Percentiles rank a stretch among this genome's conserved stretches.
These are phyloP conservation scores for Bovichtus diacanthus DNA, from an alignment of 2,797 vertebrate species.

Conservation along the genomic window DNA sequence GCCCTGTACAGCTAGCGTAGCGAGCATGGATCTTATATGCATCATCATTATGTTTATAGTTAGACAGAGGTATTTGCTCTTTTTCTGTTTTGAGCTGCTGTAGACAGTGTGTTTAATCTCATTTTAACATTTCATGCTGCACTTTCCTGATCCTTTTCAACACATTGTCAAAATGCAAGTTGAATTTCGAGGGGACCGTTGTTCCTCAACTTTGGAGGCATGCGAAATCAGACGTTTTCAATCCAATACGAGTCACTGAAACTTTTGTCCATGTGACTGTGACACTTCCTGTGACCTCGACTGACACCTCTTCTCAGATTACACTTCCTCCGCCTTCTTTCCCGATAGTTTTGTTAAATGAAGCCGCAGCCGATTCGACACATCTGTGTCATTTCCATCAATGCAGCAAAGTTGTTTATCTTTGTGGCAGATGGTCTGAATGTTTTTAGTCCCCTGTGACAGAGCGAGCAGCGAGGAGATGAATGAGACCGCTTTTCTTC, in stretches of 20 bases:
- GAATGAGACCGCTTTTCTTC: slow-evolving; percentile 41
- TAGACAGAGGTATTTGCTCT: too few relatives aligned
- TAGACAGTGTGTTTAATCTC: too few relatives aligned
- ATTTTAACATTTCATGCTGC: too few relatives aligned
- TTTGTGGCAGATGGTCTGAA: slow-evolving; percentile 46
- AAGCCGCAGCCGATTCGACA: slow-evolving; percentile 8
- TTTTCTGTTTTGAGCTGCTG: too few relatives aligned
- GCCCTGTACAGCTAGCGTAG: not conserved
- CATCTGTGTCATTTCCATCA: slow-evolving; percentile 39
- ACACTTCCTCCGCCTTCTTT: not conserved
- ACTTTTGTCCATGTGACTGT: too few relatives aligned
- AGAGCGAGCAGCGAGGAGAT: slow-evolving; percentile 11
- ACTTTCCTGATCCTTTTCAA: not conserved
- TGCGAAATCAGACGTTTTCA: too few relatives aligned
- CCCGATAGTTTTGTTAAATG: not conserved
- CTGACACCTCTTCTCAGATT: not conserved
- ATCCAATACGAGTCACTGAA: too few relatives aligned
- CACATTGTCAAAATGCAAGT: not conserved
- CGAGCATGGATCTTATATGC: too few relatives aligned
- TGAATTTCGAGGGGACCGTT: not conserved
- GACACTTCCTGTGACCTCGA: slow-evolving; percentile 22
- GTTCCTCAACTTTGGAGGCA: not conserved
- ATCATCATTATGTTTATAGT: too few relatives aligned
- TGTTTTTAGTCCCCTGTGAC: slow-evolving; percentile 22
- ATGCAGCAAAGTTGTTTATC: slow-evolving; percentile 19